These are phyloP conservation scores for Trachemys scripta DNA, from an alignment of 2,113 vertebrate species.

Conservation along the genomic window DNA sequence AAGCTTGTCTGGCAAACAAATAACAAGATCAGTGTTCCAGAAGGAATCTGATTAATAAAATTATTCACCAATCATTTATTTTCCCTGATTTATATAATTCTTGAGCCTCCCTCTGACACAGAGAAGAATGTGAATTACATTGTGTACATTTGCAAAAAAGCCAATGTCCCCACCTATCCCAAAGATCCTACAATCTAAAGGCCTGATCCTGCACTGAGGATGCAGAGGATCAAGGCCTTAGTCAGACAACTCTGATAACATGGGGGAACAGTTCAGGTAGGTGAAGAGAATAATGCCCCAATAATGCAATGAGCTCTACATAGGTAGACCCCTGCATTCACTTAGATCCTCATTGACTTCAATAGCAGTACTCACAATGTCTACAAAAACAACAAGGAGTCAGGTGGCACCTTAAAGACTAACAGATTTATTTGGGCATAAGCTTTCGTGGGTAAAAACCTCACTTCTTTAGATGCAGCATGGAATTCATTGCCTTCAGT, in stretches of 20 bases:
- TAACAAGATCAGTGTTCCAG: constrained; percentile 82
- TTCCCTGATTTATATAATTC: constrained; percentile 77
- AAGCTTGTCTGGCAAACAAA: constrained; percentile 77
- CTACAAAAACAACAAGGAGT: background rate
- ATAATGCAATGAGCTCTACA: background rate
- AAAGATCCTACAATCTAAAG: background rate
- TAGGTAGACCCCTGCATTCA: background rate
- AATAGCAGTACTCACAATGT: background rate
- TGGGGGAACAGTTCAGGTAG: background rate
- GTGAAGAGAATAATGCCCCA: background rate
- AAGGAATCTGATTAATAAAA: constrained; percentile 85
- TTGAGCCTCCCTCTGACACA: constrained; percentile 32
- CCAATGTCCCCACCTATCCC: background rate
- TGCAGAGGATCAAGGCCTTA: background rate
- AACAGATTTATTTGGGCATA: no score
- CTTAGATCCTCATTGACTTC: rapidly evolving
- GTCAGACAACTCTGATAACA: background rate
- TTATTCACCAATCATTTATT: constrained; percentile 79
- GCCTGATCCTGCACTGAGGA: background rate
- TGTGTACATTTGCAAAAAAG: background rate
- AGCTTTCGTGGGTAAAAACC: no score
- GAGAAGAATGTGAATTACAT: background rate
- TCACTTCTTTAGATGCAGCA: no score
- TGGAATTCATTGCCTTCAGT: background rate
- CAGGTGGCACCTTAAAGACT: no score